phyloP scores from a whole-genome alignment of 2,888 invertebrate genomes.

The Mongoloraphidia duomilia region DNA sequence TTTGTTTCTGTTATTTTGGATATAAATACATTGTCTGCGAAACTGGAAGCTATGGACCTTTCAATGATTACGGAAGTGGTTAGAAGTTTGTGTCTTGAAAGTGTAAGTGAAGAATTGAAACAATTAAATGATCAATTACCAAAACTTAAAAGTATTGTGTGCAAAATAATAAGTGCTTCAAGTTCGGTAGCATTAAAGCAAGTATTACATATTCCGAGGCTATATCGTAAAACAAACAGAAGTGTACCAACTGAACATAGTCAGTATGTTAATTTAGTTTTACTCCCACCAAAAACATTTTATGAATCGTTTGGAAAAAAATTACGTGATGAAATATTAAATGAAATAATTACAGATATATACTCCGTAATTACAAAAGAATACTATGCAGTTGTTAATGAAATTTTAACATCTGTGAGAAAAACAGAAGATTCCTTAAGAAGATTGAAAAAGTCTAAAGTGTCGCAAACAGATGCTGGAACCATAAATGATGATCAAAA shows the following conservation, averaged over 20 bases:
- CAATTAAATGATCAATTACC: constrained; percentile 16
- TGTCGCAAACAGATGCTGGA: constrained; percentile 29
- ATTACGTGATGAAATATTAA: constrained; percentile 25
- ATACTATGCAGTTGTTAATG: constrained; percentile 61
- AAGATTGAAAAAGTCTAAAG: constrained; percentile 50
- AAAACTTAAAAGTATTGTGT: constrained; percentile 26
- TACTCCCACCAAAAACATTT: constrained; percentile 45
- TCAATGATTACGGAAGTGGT: neutral
- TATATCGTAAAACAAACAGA: constrained; percentile 84
- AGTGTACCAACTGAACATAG: constrained; percentile 72
- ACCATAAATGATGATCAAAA: constrained; percentile 77
- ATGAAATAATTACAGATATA: constrained; percentile 29
- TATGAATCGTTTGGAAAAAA: constrained; percentile 32
- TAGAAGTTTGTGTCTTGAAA: constrained; percentile 2
- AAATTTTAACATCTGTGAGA: constrained; percentile 84
- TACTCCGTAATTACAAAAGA: constrained; percentile 33
- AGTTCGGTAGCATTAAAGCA: constrained; percentile 39
- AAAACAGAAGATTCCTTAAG: constrained; percentile 90
- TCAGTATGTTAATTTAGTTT: constrained; percentile 55
- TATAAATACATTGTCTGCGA: constrained; percentile 23
- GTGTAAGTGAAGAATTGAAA: constrained; percentile 9
- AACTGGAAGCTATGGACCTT: constrained; percentile 20
- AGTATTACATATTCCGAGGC: constrained; percentile 84
- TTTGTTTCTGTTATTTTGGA: constrained; percentile 30
- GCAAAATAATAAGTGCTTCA: constrained; percentile 25